Percentiles rank a stretch among this genome's conserved stretches.
Conservation (phyloP, 2,797 vertebrate species). For the Dipus sagitta region DNA sequence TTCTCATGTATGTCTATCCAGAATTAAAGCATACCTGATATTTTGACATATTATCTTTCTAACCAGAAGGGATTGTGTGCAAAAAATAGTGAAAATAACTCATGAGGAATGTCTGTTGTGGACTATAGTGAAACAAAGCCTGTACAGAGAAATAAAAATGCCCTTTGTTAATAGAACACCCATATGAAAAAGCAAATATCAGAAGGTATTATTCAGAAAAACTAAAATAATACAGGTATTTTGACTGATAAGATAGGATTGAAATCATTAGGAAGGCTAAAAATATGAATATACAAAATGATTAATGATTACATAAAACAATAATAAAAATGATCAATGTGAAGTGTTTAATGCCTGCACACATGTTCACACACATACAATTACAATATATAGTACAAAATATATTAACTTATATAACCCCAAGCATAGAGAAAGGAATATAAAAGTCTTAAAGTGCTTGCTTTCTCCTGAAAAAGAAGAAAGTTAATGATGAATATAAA, state of each 20-base stretch:
- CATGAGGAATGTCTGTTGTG: not conserved
- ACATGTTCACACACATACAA: not conserved
- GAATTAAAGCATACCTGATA: not conserved
- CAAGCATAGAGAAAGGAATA: not conserved
- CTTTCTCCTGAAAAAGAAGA: not conserved
- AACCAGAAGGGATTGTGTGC: not conserved
- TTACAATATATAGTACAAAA: not conserved
- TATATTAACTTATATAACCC: too few relatives aligned
- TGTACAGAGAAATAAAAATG: not conserved
- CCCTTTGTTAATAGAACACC: not conserved
- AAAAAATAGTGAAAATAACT: not conserved
- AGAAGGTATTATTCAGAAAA: not conserved
- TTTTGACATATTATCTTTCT: not conserved
- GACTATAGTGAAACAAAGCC: not conserved
- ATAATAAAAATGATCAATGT: not conserved
- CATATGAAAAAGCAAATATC: not conserved
- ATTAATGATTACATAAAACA: not conserved
- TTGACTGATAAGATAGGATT: not conserved
- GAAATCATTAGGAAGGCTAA: not conserved
- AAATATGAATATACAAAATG: not conserved
- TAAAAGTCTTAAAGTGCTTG: not conserved
- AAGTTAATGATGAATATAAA: not conserved
- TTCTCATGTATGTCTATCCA: not conserved
- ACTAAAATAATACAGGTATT: not conserved
- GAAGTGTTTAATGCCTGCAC: too few relatives aligned